These are phyloP conservation scores for Lysandra bellargus DNA, from an alignment of 2,888 invertebrate genomes.

Conservation along the genomic window DNA sequence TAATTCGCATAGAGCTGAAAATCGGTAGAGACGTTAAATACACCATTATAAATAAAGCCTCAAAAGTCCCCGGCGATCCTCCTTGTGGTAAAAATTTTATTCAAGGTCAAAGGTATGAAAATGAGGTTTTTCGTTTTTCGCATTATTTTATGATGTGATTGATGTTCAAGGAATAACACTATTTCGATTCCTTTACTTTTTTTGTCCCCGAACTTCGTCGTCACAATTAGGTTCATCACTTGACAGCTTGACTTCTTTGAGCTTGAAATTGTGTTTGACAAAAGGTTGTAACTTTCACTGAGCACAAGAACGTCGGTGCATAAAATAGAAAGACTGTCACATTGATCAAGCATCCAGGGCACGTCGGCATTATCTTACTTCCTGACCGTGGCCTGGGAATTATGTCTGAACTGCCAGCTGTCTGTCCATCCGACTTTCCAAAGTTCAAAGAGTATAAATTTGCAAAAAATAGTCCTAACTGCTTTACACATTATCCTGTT, in stretches of 20 bases:
- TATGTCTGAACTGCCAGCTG: background rate
- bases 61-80: too few species aligned
- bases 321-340: constrained; percentile 18
- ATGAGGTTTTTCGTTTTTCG: too few species aligned
- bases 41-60: too few species aligned
- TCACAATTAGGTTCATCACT: background rate
- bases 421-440: background rate
- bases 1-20: too few species aligned
- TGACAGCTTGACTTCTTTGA: background rate
- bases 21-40: too few species aligned
- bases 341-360: constrained; percentile 12
- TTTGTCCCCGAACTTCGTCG: background rate
- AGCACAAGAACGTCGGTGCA: background rate
- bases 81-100: too few species aligned
- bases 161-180: too few species aligned
- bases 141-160: too few species aligned
- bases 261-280: background rate
- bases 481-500: too few species aligned
- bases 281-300: constrained; percentile 17
- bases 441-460: background rate
- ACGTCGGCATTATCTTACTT: constrained; percentile 12
- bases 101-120: too few species aligned
- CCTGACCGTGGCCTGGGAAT: constrained; percentile 3
- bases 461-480: too few species aligned
- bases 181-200: too few species aligned